These are phyloP conservation scores for Acronicta psi DNA, from an alignment of 2,888 invertebrate genomes.

Conservation along the genomic window DNA sequence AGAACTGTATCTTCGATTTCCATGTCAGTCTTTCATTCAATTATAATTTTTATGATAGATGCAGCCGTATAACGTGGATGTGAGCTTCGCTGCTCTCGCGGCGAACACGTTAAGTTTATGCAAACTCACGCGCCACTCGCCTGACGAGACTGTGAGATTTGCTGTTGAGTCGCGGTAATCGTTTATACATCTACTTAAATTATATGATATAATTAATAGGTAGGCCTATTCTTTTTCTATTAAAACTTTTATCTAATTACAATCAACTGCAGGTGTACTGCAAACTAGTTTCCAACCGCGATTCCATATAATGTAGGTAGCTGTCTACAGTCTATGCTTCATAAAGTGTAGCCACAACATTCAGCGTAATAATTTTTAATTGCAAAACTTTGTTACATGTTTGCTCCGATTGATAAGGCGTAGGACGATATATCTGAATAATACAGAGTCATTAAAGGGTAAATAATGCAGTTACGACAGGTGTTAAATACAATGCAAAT, in stretches of 20 bases:
- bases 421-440: background rate
- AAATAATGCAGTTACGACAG: constrained; percentile 20
- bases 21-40: constrained; percentile 21
- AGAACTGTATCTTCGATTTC: constrained; percentile 16
- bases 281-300: no score
- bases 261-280: no score
- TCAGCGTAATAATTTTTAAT: background rate
- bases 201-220: no score
- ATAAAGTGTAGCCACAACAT: background rate
- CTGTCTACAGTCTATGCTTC: no score
- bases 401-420: background rate
- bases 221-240: no score
- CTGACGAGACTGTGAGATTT: constrained; percentile 2
- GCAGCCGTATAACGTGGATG: constrained; percentile 29
- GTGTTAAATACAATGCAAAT: constrained; percentile 42
- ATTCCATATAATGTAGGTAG: no score
- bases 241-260: no score
- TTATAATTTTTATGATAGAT: constrained; percentile 21
- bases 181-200: constrained; percentile 7
- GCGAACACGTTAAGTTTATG: constrained; percentile 33
- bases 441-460: constrained; percentile 8
- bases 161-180: constrained; percentile 9
- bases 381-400: background rate
- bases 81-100: constrained; percentile 26
- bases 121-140: constrained; percentile 36